These are phyloP conservation scores for Stercorarius parasiticus DNA, from an alignment of 2,113 vertebrate genomes.

Conservation along the genomic window DNA sequence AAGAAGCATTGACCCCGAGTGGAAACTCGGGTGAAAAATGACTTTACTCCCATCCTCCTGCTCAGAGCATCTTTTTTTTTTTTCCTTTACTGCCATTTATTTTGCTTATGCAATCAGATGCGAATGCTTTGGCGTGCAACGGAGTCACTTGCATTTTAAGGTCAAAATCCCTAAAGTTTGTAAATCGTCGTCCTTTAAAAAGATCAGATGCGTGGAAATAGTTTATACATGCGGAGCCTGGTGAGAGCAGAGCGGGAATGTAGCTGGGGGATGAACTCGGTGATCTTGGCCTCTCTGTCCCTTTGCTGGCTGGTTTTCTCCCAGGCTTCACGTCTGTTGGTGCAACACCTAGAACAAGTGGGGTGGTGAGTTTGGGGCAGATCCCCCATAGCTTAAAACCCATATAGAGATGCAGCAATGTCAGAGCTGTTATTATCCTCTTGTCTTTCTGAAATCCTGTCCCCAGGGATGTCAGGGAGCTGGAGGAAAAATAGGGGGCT, in stretches of 20 bases:
- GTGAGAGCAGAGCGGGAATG: neutral
- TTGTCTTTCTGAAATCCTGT: neutral
- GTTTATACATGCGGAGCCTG: constrained; percentile 8
- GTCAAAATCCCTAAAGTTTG: constrained; percentile 62
- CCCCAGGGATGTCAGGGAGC: neutral
- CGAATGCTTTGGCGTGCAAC: neutral
- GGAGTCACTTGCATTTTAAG: neutral
- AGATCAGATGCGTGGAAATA: constrained; percentile 10
- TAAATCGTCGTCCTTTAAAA: neutral
- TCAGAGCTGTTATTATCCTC: neutral
- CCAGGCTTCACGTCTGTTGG: neutral
- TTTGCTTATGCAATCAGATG: constrained; percentile 7
- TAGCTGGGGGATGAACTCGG: neutral
- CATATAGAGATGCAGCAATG: rapidly evolving
- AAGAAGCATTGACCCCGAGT: neutral
- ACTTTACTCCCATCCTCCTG: neutral
- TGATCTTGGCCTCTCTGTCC: neutral
- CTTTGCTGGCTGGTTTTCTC: neutral
- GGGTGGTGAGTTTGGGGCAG: neutral
- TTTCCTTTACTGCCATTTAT: neutral
- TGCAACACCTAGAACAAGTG: neutral
- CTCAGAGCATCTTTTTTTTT: neutral
- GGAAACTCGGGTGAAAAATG: neutral
- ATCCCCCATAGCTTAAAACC: neutral
- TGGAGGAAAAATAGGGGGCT: neutral